Evolutionary conservation across 2,888 invertebrate genomes (phyloP), one percentile per base, ranked within the genome.

Genomic region (Encarsia formosa): DNA sequence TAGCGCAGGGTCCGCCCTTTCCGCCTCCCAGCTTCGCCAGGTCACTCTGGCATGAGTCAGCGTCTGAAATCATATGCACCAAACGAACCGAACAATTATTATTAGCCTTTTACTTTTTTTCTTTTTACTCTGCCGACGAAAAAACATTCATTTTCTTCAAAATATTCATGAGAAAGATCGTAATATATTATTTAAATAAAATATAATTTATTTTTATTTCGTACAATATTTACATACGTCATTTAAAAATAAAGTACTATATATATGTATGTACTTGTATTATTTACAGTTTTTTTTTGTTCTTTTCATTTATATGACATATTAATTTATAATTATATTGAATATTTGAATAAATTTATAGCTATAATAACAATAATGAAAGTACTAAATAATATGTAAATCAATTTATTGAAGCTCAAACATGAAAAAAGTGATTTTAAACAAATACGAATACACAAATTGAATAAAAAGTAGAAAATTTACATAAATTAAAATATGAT

Each of bases 1-100:
- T 54, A 5, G 60, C 55, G 42, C 63, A 63, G 1, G 62, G 61
- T 24, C 60, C 61, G 18, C 52, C 57, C 34, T 59, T 58, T 9
- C 58, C 60, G 9, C 52, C 61, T 5, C 60, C 59, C 11, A 61
- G 39, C 41, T 60, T 57, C 19, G 56, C 52, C 13, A 59, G 38
- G 24, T 60, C 60, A 13, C 60, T 38, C 37, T 57, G 52, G 19
- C 61, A 61, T 8, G 61, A 57, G 23, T 61, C 61, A 20, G 45
- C 56, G 23, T 57, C 61, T 61, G 41, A 8, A 52, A 16, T n/a
- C 23, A 23, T 23, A 23, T 11, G 18, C 15, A 29, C 8, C 29
- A 13, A 9, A 29, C 13, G 8, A 29, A 29, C 29, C 13, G 8
- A 18, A 37, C 34, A 34, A 15, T 29, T 29, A 9, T 13, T 29